Evolutionary conservation across 2,113 vertebrate species (phyloP), one percentile per base, ranked within the genome.

Genomic region (Antidorcas marsupialis): DNA sequence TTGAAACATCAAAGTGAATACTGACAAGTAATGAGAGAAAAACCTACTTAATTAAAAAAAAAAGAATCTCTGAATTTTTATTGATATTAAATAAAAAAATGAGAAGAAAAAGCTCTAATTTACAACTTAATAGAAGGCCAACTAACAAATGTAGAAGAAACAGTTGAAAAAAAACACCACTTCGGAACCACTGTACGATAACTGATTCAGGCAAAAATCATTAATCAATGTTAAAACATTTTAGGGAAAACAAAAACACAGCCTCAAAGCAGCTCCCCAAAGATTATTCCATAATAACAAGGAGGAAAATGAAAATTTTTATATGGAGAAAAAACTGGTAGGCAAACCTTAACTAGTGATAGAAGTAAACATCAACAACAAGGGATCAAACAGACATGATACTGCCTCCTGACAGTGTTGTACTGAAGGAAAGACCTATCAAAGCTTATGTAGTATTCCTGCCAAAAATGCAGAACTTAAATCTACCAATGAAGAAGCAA

Each of bases 201-300:
- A 94, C 25, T 52, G 39, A 86, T n/a, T 82, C 47, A 89, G 62
- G 60, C 50, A 97, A 87, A 53, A 94, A 93, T 96, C 50, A 83
- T 28, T 50, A 89, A 85, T 27, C n/a, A 94, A 83, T n/a, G n/a
- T 62, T 64, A 93, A 84, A 89, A 74, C 19, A n/a, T 62, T 95
- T 60, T 8, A 0, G 8, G 15, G 87, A 94, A 79, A 36, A 96
- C 28, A 59, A 17, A 88, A 39, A 91, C 50, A 90, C 7, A 47
- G 28, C 79, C 33, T 94, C 74, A 53, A 50, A 92, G 36, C 14
- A 0, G 59, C 71, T 93, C 36, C 15, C 52, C 45, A 93, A 45
- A 89, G 50, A 93, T 93, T n/a, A 50, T 27, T 74, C 67, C 79
- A 62, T 3, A 94, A 82, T 14, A 91, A 93, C 55, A 81, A 81